Evolutionary conservation across 2,113 vertebrate genomes (phyloP).

Genomic region (Gasterosteus aculeatus): DNA sequence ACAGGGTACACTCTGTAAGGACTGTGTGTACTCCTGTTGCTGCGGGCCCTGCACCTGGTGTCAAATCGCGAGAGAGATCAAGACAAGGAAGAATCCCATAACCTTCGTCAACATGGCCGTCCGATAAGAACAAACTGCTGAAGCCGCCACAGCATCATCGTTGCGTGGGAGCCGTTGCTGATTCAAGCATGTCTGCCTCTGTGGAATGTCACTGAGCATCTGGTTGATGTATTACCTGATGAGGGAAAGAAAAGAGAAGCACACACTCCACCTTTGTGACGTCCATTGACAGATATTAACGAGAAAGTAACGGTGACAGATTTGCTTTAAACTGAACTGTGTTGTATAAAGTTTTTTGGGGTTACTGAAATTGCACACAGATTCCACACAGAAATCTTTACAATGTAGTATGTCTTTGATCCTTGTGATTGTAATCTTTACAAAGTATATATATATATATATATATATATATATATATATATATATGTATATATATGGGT

Average conservation of each 20-base stretch:
- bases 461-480: no score
- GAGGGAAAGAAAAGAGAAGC: constrained; percentile 4
- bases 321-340: not conserved
- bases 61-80: constrained; percentile 77
- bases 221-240: not conserved
- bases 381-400: not conserved
- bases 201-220: constrained; percentile 17
- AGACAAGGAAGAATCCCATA: constrained; percentile 45
- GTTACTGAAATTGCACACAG: not conserved
- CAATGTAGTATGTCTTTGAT: not conserved
- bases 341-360: not conserved
- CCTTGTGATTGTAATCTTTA: not conserved
- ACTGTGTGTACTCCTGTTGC: constrained; percentile 64
- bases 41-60: constrained; percentile 77
- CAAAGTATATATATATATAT: not conserved
- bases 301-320: not conserved
- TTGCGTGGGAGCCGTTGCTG: not conserved
- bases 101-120: constrained; percentile 1
- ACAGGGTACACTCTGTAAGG: constrained; percentile 71
- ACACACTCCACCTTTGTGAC: not conserved
- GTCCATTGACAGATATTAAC: not conserved
- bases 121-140: constrained; percentile 4
- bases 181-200: not conserved
- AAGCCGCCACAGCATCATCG: not conserved
- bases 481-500: not conserved